A percentile compares a stretch with the other conserved stretches of the same genome.
phyloP scores from a whole-genome alignment of 2,113 vertebrate species.

The Sorex araneus region DNA sequence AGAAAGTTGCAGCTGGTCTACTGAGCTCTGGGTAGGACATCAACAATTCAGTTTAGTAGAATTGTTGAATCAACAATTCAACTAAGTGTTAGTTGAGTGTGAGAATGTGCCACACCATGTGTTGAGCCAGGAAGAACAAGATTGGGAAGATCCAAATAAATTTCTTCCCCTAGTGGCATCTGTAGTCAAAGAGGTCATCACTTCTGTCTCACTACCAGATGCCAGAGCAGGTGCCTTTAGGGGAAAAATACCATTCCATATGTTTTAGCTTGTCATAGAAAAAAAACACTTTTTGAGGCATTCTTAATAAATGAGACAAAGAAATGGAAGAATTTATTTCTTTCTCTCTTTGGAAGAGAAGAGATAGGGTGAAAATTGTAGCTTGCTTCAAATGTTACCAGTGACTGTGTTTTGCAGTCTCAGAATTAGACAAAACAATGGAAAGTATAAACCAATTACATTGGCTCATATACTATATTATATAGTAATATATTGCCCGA shows the following conservation, averaged over 20 bases:
- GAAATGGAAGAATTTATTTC: not conserved
- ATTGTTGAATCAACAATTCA: too few species aligned
- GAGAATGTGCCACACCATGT: not conserved
- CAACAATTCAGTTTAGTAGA: not conserved
- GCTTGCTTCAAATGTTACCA: constrained; percentile 16
- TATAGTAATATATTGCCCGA: not conserved
- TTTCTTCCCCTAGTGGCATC: constrained; percentile 23
- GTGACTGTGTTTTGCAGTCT: not conserved
- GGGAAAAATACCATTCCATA: too few species aligned
- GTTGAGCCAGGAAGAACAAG: not conserved
- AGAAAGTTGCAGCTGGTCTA: not conserved
- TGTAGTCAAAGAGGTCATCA: not conserved
- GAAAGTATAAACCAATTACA: constrained; percentile 7
- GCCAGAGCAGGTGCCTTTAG: not conserved
- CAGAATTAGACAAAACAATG: not conserved
- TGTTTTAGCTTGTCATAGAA: not conserved
- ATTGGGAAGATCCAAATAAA: not conserved
- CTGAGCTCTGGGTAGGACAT: not conserved
- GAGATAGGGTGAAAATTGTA: not conserved
- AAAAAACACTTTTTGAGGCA: not conserved
- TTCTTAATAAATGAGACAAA: constrained; percentile 11
- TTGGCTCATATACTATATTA: not conserved
- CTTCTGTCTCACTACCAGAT: constrained; percentile 8
- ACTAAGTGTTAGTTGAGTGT: not conserved
- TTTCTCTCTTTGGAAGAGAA: not conserved